Percentiles rank a stretch among this genome's conserved stretches.
Conservation (phyloP, 1,140 invertebrate genomes). For the Drosophila pandora region DNA sequence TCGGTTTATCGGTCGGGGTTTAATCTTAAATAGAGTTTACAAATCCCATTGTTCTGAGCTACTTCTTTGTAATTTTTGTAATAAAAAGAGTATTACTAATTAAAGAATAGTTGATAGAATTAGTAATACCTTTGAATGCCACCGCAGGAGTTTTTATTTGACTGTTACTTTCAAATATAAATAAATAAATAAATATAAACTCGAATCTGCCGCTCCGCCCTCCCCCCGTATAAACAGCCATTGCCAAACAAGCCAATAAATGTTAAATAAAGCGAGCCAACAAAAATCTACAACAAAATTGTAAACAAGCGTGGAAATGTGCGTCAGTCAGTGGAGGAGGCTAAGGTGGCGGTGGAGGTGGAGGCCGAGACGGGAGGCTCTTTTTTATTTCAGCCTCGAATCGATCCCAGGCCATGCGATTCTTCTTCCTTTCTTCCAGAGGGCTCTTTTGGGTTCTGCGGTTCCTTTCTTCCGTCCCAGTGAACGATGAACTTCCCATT, state of each 20-base stretch:
- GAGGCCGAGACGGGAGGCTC: not conserved
- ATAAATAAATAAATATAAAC: slow-evolving; percentile 22
- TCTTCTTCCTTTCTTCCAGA: slow-evolving; percentile 9
- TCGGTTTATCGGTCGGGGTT: slow-evolving; percentile 15
- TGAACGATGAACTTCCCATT: slow-evolving; percentile 2
- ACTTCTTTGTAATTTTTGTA: too few relatives aligned
- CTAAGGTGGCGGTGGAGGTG: not conserved
- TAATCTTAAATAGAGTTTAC: too few relatives aligned
- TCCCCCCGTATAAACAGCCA: slow-evolving; percentile 48
- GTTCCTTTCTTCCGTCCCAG: slow-evolving; percentile 15
- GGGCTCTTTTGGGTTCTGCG: slow-evolving; percentile 20
- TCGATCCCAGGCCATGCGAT: not conserved
- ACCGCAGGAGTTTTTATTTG: slow-evolving; percentile 35
- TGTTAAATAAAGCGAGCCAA: slow-evolving; percentile 61
- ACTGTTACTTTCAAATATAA: slow-evolving; percentile 40
- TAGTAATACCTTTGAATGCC: not conserved
- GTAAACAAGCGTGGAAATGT: slow-evolving; percentile 51
- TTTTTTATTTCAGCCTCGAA: not conserved
- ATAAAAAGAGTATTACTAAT: not conserved
- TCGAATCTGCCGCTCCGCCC: slow-evolving; percentile 27
- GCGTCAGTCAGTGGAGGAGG: slow-evolving; percentile 48
- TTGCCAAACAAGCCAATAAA: slow-evolving; percentile 74
- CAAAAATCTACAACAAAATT: slow-evolving; percentile 16
- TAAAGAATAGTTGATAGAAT: not conserved
- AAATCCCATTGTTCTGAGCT: too few relatives aligned